Percentiles rank a stretch among this genome's conserved stretches.
These are phyloP conservation scores for Drosophila eugracilis DNA, from an alignment of 1,140 invertebrate genomes.

Conservation along the genomic window DNA sequence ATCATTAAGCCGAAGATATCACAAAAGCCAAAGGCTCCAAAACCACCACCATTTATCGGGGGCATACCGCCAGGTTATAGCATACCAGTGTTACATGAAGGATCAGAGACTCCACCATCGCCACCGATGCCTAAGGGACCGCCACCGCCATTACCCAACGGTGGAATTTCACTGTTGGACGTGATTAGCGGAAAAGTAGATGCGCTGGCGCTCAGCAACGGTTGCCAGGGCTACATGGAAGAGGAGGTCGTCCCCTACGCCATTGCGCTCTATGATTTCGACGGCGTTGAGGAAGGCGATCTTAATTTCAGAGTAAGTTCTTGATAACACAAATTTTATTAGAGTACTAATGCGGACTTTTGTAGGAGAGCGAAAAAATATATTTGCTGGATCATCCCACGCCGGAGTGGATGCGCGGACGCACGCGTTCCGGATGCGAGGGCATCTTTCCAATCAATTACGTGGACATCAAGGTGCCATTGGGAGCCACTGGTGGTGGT, in stretches of 20 bases:
- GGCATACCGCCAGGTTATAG: constrained; percentile 45
- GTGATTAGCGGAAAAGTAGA: constrained; percentile 80
- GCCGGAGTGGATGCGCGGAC: constrained; percentile 92
- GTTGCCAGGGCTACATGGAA: constrained; percentile 49
- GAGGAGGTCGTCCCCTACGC: constrained; percentile 87
- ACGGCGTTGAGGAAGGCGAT: constrained; percentile 89
- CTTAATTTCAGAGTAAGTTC: constrained; percentile 89
- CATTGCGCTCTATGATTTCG: constrained; percentile 91
- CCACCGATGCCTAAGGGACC: constrained; percentile 92
- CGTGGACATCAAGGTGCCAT: constrained; percentile 90
- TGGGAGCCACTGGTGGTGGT: constrained; percentile 84
- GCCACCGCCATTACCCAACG: constrained; percentile 87
- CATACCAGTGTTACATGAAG: constrained; percentile 45
- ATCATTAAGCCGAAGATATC: constrained; percentile 87
- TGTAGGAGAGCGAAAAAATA: constrained; percentile 89
- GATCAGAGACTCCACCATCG: constrained; percentile 85
- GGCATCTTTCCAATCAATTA: constrained; percentile 94
- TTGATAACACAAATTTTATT: background rate
- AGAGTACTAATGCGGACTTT: constrained; percentile 48
- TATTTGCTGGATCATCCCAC: constrained; percentile 89
- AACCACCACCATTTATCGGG: constrained; percentile 68
- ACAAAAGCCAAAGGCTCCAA: constrained; percentile 77
- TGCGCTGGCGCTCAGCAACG: constrained; percentile 63
- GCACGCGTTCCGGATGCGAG: constrained; percentile 87
- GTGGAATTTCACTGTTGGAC: constrained; percentile 81